These are phyloP conservation scores for Bucorvus abyssinicus DNA, from an alignment of 2,797 vertebrate genomes.

Conservation along the genomic window DNA sequence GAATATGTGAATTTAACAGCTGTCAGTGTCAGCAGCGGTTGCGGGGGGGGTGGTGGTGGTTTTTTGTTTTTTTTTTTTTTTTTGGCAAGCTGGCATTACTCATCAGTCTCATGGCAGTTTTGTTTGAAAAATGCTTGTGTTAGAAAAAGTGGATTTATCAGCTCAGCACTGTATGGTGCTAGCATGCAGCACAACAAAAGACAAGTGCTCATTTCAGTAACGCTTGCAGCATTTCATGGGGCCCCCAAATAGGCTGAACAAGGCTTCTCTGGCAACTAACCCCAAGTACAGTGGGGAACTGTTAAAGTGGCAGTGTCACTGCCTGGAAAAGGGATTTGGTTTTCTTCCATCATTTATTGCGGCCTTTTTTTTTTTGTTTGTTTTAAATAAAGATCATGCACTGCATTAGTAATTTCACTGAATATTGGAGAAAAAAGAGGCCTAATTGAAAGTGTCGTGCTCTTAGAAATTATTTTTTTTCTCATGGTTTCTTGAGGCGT, in stretches of 20 bases:
- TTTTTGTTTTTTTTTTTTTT: conserved; percentile 51
- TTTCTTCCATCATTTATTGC: background rate
- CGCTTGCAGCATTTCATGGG: conserved; percentile 77
- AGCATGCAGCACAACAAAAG: conserved; percentile 85
- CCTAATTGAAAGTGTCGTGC: background rate
- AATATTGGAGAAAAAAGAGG: background rate
- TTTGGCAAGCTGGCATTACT: conserved; percentile 85
- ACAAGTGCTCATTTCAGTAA: conserved; percentile 74
- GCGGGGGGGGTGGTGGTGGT: background rate
- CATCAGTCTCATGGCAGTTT: conserved; percentile 82
- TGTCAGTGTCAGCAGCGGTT: conserved; percentile 33
- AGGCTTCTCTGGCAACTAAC: conserved; percentile 73
- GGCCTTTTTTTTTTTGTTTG: background rate
- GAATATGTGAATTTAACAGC: conserved; percentile 58
- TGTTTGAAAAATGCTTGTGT: conserved; percentile 90
- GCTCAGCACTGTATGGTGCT: conserved; percentile 87
- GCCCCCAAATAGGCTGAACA: conserved; percentile 76
- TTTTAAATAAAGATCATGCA: background rate
- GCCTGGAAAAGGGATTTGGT: conserved; percentile 19
- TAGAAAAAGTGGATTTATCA: conserved; percentile 85
- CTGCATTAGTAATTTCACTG: background rate
- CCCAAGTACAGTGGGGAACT: conserved; percentile 60
- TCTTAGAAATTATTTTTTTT: background rate
- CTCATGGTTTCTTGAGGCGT: fast-evolving
- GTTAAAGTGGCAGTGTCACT: conserved; percentile 67